These are phyloP conservation scores for Parnassius smintheus DNA, from an alignment of 2,888 invertebrate genomes.

Conservation along the genomic window DNA sequence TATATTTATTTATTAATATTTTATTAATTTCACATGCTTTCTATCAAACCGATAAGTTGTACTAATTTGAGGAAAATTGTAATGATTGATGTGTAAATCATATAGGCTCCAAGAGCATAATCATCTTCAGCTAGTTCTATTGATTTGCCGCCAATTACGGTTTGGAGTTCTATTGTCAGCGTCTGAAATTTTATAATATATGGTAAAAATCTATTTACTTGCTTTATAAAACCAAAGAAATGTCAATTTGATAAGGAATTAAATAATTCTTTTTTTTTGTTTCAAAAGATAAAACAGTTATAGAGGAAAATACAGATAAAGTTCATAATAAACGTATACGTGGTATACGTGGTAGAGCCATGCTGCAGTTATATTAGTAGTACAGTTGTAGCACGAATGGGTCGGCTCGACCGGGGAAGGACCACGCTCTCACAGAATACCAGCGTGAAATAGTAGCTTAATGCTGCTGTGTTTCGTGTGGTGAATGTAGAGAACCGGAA, in stretches of 20 bases:
- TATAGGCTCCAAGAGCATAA: slow-evolving; percentile 46
- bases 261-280: neutral
- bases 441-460: too few species aligned
- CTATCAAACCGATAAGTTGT: slow-evolving; percentile 39
- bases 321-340: neutral
- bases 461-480: too few species aligned
- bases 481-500: too few species aligned
- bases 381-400: too few species aligned
- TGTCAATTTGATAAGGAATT: neutral
- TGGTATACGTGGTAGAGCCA: too few species aligned
- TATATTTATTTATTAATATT: neutral
- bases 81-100: slow-evolving; percentile 50
- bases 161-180: slow-evolving; percentile 52
- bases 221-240: neutral
- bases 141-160: slow-evolving; percentile 50
- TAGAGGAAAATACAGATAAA: neutral
- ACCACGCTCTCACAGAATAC: too few species aligned
- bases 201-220: too few species aligned
- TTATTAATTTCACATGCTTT: slow-evolving; percentile 14
- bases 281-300: neutral
- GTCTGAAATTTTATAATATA: slow-evolving; percentile 39
- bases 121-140: slow-evolving; percentile 49
- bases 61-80: slow-evolving; percentile 50
- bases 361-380: too few species aligned
- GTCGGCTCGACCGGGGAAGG: too few species aligned